A percentile compares a stretch with the other conserved stretches of the same genome.
phyloP scores from a whole-genome alignment of 2,797 vertebrate species.

The Thunnus albacares region DNA sequence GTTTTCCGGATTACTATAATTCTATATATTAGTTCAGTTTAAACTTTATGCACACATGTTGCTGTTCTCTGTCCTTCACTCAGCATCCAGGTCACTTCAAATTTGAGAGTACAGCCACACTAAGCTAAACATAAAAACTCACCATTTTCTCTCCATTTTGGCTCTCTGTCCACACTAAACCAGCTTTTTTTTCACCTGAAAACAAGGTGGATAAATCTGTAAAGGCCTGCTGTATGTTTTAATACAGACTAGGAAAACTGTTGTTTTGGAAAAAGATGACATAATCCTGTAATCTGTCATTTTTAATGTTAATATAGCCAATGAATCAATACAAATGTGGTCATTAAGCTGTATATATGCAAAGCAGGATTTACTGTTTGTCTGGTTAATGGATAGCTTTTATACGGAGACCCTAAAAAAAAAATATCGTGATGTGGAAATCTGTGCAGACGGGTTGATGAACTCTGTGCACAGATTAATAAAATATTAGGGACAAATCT shows the following conservation, averaged over 20 bases:
- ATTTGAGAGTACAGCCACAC: background rate
- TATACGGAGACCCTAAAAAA: background rate
- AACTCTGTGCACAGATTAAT: background rate
- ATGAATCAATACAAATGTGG: background rate
- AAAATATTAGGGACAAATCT: background rate
- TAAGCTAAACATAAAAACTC: background rate
- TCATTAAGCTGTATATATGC: background rate
- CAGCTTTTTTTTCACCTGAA: background rate
- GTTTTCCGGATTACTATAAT: background rate
- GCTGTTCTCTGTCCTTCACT: background rate
- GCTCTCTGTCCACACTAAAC: background rate
- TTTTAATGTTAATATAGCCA: background rate
- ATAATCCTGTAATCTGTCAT: too few relatives aligned
- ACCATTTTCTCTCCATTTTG: background rate
- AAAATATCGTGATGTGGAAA: background rate
- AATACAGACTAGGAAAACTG: too few relatives aligned
- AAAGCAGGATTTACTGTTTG: constrained; percentile 1
- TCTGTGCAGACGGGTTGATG: background rate
- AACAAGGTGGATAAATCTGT: too few relatives aligned
- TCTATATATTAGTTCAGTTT: background rate
- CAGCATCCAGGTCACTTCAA: background rate
- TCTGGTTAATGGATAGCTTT: background rate
- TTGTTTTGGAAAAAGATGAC: too few relatives aligned
- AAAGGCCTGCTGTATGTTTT: too few relatives aligned
- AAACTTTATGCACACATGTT: too few relatives aligned